phyloP scores from a whole-genome alignment of 1,140 invertebrate species.

The Drosophila ananassae region DNA sequence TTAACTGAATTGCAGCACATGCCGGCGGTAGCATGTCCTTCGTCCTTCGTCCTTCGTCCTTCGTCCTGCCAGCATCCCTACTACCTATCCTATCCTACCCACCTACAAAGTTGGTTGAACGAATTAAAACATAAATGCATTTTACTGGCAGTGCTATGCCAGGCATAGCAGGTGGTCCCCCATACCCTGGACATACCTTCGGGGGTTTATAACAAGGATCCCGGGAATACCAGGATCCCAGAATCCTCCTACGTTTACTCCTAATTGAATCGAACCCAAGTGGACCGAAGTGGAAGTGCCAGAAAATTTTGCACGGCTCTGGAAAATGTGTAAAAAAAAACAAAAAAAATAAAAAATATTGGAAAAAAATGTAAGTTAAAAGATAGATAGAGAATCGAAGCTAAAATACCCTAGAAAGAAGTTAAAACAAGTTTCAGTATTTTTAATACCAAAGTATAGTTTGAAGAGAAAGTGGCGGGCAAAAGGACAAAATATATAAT shows the following conservation, averaged over 20 bases:
- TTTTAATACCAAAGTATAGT: too few relatives aligned
- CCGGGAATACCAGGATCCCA: neutral
- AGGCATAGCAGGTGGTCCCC: neutral
- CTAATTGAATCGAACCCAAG: constrained; percentile 46
- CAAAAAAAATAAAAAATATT: constrained; percentile 12
- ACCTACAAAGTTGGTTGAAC: constrained; percentile 57
- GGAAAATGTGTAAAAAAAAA: constrained; percentile 24
- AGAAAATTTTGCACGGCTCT: constrained; percentile 39
- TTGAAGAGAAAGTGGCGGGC: too few relatives aligned
- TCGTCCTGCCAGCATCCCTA: neutral
- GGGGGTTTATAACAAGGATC: constrained; percentile 8
- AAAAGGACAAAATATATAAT: too few relatives aligned
- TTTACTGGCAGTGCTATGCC: constrained; percentile 36
- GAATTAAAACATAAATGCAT: constrained; percentile 80
- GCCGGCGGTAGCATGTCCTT: constrained; percentile 16
- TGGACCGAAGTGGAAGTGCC: constrained; percentile 43
- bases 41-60: neutral
- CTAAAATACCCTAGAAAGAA: neutral
- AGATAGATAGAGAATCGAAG: neutral
- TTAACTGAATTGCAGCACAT: constrained; percentile 80
- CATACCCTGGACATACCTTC: too few relatives aligned
- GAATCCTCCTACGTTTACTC: constrained; percentile 14
- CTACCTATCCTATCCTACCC: neutral
- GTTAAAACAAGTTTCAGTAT: too few relatives aligned
- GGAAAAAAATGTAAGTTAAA: neutral